Evolutionary conservation across 1,140 invertebrate species (phyloP), one percentile per base, ranked within the genome.

Genomic region (Venustaconcha ellipsiformis): DNA sequence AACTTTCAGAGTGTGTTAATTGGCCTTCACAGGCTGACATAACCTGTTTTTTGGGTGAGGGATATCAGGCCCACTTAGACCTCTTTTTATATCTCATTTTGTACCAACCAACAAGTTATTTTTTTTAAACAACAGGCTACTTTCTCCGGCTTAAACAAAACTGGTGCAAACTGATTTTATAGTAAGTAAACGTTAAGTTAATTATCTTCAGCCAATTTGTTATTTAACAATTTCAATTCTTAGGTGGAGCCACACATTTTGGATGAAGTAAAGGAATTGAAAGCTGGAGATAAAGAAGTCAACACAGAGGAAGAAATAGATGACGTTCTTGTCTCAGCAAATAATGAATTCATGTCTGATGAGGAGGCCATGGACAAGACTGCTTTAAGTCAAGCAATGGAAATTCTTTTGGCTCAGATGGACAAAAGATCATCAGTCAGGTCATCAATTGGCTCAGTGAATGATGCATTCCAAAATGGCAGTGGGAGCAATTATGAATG

Each of bases 361-460:
- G 82, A 83, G 71, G 82, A 83, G 14, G 67, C 79, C 76, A 60
- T 82, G 67, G 82, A 85, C 57, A 91, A 91, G 86, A 85, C 89
- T 14, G 84, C 86, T 5, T 74, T 86, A 14, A 82, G 80, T 68
- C 70, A 75, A 57, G 83, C 83, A 63, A 83, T 87, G 84, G 83
- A 85, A 59, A 78, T 81, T 64, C 74, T 87, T 64, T 65, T 88
- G 26, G 78, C 68, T 82, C 78, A 91, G 82, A 83, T 90, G 85
- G 85, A 90, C 82, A 79, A 90, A 74, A 77, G 76, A 26, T 83
- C 81, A 57, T 83, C 78, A 20, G 69, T 70, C 14, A 81, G 78
- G 67, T 78, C 76, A 48, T 48, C 37, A 48, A 1, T 48, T 48
- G 37, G 37, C 37, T 48, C 58, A 73, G 82, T 55, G 87, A 57